Percentiles rank a stretch among this genome's conserved stretches.
Conservation (phyloP, 2,797 vertebrate species). For the Clamator glandarius region DNA sequence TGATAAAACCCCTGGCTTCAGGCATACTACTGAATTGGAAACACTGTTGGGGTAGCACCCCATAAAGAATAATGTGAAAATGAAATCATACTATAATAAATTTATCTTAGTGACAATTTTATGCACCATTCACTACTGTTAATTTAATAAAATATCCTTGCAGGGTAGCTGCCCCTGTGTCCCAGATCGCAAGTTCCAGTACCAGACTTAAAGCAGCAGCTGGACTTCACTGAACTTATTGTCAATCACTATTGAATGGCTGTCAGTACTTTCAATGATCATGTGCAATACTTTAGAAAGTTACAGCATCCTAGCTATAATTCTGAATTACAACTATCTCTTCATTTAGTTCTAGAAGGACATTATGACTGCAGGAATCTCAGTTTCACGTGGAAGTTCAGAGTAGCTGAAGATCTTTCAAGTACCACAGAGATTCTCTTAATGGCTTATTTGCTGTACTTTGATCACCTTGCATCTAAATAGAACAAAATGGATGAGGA, state of each 20-base stretch:
- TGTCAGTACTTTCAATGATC: background rate
- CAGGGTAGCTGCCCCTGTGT: slow-evolving; percentile 43
- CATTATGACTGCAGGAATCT: slow-evolving; percentile 37
- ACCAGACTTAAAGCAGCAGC: slow-evolving; percentile 25
- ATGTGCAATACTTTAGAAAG: background rate
- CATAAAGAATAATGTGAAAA: slow-evolving; percentile 48
- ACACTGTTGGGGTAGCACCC: slow-evolving; percentile 60
- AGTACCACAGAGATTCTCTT: background rate
- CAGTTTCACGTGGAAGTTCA: background rate
- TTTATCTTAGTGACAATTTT: slow-evolving; percentile 66
- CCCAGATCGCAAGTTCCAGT: slow-evolving; percentile 12
- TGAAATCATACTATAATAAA: slow-evolving; percentile 43
- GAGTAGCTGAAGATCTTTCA: slow-evolving; percentile 50
- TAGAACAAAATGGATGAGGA: background rate
- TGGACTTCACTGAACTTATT: slow-evolving; percentile 39
- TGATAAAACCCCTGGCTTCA: slow-evolving; percentile 57
- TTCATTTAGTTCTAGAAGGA: slow-evolving; percentile 24
- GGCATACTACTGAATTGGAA: slow-evolving; percentile 48
- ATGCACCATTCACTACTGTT: slow-evolving; percentile 64
- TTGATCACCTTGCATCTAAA: slow-evolving; percentile 11
- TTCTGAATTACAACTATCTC: background rate
- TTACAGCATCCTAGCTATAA: slow-evolving; percentile 7
- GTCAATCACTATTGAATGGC: slow-evolving; percentile 9
- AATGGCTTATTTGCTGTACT: background rate
- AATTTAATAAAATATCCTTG: slow-evolving; percentile 62